Base-by-base conservation (phyloP, 2,888 invertebrate species). In the Drosophila anceps region DNA sequence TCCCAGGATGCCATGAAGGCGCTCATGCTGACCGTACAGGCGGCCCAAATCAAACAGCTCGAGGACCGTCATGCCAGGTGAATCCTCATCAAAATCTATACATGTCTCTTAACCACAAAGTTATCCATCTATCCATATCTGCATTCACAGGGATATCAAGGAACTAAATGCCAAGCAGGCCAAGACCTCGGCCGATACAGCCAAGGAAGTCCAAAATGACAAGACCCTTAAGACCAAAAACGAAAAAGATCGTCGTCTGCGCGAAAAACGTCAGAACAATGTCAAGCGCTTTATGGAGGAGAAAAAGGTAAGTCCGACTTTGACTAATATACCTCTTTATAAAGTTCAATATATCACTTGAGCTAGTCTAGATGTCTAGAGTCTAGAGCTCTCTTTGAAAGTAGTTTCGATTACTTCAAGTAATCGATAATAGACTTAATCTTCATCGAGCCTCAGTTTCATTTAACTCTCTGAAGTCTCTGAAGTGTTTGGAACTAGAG, bases 281-380 rank as follows among this genome's bases (percentile, higher is more conserved):
- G 98, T 98, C 61, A 99, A 99, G 93, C 97, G 98, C 90, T 99
- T 99, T 92, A 96, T 98, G 94, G 99, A 99, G 84, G 99, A 99
- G 93, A 95, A 98, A 67, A 98, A 96, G 94, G 95, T 95, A 70
- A 7, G 67, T 10, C 27, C 27, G 3, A 13, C 43, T 18, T 6
- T 1, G 18, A 0, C 29, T 3, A 37, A 15, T 18, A 3, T 9
- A 2, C 5, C 15, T 18, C 20, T 7, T 15, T 12, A 41, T 18
- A 18, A 9, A 37, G 5, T 5, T 35, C 35, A 5, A 12, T 13
- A 5, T 13, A 24, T 7, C 9, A 33, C 33, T 33, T 10, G 8
- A 33, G 33, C 10, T 33, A 35, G 35, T 35, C 35, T 12, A 35
- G 35, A 35, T 33, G 10, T 10, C 1, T 1, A 33, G 2, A n/a